Conservation (phyloP, 2,113 vertebrate genomes). For the Xiphorhynchus elegans region DNA sequence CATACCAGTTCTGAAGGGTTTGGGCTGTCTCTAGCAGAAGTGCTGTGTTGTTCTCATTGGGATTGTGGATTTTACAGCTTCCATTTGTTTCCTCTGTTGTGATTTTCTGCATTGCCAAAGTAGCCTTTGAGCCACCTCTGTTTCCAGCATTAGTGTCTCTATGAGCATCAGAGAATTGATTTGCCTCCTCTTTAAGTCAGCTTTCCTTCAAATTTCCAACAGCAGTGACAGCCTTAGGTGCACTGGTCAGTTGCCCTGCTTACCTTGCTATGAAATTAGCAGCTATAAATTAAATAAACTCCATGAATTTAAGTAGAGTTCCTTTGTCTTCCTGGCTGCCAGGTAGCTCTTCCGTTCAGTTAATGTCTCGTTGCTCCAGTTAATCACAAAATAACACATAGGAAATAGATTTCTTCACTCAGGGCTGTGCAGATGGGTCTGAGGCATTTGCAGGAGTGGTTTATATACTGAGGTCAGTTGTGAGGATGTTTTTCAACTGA, state of each 20-base stretch:
- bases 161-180: neutral
- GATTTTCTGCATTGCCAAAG: neutral
- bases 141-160: neutral
- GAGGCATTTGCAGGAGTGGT: neutral
- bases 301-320: neutral
- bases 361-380: neutral
- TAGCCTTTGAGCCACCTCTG: neutral
- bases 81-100: neutral
- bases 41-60: neutral
- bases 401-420: neutral
- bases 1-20: neutral
- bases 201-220: neutral
- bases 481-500: neutral
- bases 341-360: neutral
- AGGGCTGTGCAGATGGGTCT: neutral
- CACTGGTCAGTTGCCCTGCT: neutral
- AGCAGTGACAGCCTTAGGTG: neutral
- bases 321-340: neutral
- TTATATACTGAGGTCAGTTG: neutral
- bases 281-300: neutral
- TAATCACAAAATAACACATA: neutral
- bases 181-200: neutral
- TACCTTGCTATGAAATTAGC: neutral
- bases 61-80: neutral
- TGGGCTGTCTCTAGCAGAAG: neutral